These are phyloP conservation scores for Chymomyza fuscimana DNA, from an alignment of 2,888 invertebrate genomes.

Conservation along the genomic window DNA sequence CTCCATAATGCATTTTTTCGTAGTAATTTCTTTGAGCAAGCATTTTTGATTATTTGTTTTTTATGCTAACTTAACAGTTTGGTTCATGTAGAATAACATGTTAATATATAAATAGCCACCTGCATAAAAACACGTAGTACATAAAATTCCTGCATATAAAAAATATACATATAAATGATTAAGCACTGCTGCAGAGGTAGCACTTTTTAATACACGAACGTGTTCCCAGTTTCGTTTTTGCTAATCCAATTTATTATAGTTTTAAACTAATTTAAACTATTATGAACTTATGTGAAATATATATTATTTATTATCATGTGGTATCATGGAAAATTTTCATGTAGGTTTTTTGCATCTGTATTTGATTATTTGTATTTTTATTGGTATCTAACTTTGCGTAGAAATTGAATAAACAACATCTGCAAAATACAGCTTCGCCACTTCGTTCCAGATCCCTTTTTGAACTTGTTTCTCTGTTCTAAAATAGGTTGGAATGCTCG, in stretches of 20 bases:
- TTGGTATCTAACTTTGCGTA: no score
- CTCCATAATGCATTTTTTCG: slow-evolving; percentile 27
- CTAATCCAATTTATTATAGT: neutral
- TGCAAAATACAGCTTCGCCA: no score
- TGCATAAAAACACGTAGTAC: slow-evolving; percentile 35
- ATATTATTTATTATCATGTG: no score
- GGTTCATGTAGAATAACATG: slow-evolving; percentile 35
- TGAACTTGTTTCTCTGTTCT: no score
- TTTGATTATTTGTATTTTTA: no score
- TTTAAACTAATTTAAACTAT: no score
- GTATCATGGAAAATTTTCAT: no score
- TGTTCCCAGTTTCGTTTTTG: neutral
- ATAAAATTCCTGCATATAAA: neutral
- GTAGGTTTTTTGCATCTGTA: no score
- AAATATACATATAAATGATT: slow-evolving; percentile 29
- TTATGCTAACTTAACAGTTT: slow-evolving; percentile 33
- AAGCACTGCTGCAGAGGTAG: slow-evolving; percentile 35
- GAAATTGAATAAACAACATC: no score
- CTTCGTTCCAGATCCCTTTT: no score
- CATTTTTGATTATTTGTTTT: slow-evolving; percentile 26
- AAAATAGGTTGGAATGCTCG: no score
- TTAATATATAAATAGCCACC: slow-evolving; percentile 41
- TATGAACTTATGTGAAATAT: no score
- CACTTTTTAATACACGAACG: slow-evolving; percentile 3
- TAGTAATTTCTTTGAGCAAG: neutral